Base-by-base conservation (phyloP, 2,888 invertebrate species). In the Torymus tubicola region DNA sequence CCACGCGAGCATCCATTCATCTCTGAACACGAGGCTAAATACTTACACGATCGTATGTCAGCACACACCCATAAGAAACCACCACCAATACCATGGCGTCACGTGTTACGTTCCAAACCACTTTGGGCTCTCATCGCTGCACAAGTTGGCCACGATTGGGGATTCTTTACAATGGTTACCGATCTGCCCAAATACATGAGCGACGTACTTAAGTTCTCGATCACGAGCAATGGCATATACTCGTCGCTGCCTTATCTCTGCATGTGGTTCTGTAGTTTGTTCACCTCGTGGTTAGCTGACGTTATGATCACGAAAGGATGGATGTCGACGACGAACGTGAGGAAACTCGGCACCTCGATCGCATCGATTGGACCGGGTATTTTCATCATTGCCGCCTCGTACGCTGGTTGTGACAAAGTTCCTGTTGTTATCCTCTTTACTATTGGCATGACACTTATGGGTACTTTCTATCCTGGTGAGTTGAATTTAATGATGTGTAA, bases 121-220 rank as follows among this genome's bases (percentile, higher is more conserved):
- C 91, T 96, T 77, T 94, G 95, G 93, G 96, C 96, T 0, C 88
- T 96, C n/a, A 93, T 96, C 13, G 93, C 93, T 68, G 96, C 96
- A 0, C 90, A 90, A 58, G 80, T 90, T 8, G 91, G 90, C 0
- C 90, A 90, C 83, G 90, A 90, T 53, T 90, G 90, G 90, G 90
- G 90, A 4, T 89, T 90, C 78, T 90, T 90, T 77, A 90, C 90
- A 0, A 85, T 90, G 87, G 87, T 90, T 2, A 90, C 88, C 16
- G 90, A 90, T 79, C 82, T 92, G 0, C 92, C 92, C 1, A 90
- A 90, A 64, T 92, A 91, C 85, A 91, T 92, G 89, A 90, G 89
- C 81, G 87, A 86, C 78, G 89, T 92, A 8, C 85, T 92, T 50
- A 88, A 90, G 72, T 91, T 91, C 84, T 86, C 90, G 67, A 89